phyloP scores from a whole-genome alignment of 2,888 invertebrate genomes.

The Crematogaster levior region DNA sequence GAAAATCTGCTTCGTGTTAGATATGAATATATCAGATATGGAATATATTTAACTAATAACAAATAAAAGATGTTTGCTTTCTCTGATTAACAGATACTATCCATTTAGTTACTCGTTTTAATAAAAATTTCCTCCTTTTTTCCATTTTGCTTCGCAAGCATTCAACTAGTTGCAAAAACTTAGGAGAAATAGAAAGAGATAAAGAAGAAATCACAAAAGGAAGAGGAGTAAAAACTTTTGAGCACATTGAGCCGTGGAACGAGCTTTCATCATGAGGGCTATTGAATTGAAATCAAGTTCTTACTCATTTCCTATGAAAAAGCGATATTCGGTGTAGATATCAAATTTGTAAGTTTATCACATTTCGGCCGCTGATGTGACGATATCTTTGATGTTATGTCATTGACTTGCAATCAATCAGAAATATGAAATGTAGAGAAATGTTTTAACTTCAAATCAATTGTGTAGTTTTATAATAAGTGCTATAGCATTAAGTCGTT shows the following conservation, averaged over 20 bases:
- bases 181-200: constrained; percentile 23
- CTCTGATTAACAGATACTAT: neutral
- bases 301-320: constrained; percentile 59
- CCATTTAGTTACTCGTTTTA: constrained; percentile 9
- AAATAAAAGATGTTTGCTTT: neutral
- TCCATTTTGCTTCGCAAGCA: constrained; percentile 20
- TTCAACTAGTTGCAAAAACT: constrained; percentile 31
- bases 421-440: neutral
- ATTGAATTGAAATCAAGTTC: constrained; percentile 69
- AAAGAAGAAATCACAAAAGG: constrained; percentile 15
- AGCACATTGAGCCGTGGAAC: constrained; percentile 33
- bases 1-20: neutral
- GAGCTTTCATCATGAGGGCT: constrained; percentile 54
- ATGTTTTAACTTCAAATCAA: neutral
- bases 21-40: neutral
- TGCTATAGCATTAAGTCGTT: neutral
- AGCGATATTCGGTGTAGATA: constrained; percentile 14
- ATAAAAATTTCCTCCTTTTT: constrained; percentile 4
- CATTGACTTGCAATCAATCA: neutral
- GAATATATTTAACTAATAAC: neutral
- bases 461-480: neutral
- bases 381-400: neutral
- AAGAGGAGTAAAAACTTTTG: constrained; percentile 41
- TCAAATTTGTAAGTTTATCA: constrained; percentile 24
- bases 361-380: neutral